phyloP scores from a whole-genome alignment of 2,797 vertebrate genomes.

The Molothrus aeneus region DNA sequence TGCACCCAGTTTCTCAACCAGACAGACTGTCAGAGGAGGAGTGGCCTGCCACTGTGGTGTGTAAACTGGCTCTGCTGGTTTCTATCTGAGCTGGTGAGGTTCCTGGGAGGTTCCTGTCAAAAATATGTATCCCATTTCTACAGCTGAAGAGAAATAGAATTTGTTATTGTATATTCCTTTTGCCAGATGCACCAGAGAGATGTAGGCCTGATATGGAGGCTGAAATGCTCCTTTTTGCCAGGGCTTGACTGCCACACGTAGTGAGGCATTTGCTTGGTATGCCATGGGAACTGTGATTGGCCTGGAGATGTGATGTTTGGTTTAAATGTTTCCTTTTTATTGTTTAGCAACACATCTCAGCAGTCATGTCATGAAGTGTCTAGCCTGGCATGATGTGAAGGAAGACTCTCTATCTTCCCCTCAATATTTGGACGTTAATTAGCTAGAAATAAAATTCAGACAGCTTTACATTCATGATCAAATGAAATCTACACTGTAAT shows the following conservation, averaged over 20 bases:
- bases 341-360: neutral
- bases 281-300: neutral
- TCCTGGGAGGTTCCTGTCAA: neutral
- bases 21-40: neutral
- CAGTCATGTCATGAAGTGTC: neutral
- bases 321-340: neutral
- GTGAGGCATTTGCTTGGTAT: accelerated
- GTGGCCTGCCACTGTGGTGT: neutral
- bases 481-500: neutral
- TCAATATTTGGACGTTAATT: neutral
- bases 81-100: neutral
- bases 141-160: neutral
- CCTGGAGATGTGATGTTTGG: neutral
- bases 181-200: neutral
- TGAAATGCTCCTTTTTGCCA: neutral
- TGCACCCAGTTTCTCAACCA: neutral
- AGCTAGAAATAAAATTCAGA: neutral
- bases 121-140: neutral
- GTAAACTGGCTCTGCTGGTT: neutral
- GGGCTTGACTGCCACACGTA: neutral
- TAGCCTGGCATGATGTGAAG: neutral
- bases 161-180: neutral
- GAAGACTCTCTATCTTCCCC: neutral
- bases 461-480: neutral
- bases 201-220: neutral